Conservation (phyloP, 2,797 vertebrate genomes). For the Tangara arthus region DNA sequence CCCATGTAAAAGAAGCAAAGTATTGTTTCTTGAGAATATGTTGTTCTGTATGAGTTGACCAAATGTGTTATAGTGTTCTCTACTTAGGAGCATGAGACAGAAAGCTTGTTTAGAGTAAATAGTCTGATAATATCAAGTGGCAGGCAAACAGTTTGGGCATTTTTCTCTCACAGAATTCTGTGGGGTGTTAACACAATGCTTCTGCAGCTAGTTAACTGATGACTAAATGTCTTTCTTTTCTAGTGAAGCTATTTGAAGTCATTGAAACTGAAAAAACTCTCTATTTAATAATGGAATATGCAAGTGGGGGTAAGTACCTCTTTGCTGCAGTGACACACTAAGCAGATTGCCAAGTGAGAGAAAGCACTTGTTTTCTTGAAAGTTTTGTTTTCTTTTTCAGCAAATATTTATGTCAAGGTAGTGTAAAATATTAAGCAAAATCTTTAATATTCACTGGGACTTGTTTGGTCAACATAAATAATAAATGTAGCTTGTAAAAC, state of each 20-base stretch:
- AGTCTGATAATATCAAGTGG: not conserved
- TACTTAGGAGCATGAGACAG: not conserved
- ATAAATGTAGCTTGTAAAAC: not conserved
- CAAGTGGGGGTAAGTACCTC: slow-evolving; percentile 91
- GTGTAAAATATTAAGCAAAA: not conserved
- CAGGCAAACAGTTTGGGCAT: not conserved
- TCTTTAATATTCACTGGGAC: not conserved
- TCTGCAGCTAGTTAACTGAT: not conserved
- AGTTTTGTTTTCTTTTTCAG: not conserved
- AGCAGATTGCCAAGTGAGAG: not conserved
- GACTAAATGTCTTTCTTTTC: slow-evolving; percentile 26
- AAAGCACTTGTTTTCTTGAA: not conserved
- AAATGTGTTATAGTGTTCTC: not conserved
- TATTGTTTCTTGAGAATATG: not conserved
- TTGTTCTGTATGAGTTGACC: not conserved
- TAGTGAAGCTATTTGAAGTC: slow-evolving; percentile 98
- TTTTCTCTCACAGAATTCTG: not conserved
- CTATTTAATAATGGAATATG: slow-evolving; percentile 99
- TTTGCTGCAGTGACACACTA: not conserved
- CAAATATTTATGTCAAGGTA: not conserved
- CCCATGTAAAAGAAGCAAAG: not conserved
- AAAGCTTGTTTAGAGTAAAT: not conserved
- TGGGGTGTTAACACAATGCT: not conserved
- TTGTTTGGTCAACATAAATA: not conserved
- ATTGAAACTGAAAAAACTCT: slow-evolving; percentile 98